Conservation (phyloP, 2,888 invertebrate genomes). For the Epistrophe eligans region DNA sequence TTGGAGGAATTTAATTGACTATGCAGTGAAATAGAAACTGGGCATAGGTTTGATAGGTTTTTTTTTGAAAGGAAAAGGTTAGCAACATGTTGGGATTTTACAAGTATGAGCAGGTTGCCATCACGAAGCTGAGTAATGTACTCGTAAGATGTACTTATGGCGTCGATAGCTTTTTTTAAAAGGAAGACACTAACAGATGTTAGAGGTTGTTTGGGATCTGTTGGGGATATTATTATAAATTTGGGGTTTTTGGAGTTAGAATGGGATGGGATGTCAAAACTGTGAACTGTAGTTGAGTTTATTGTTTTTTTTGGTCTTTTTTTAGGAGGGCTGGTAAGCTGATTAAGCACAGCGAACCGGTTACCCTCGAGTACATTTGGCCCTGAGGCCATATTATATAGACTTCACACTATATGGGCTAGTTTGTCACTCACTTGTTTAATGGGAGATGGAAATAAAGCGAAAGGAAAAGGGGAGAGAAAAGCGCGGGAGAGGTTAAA, state of each 20-base stretch:
- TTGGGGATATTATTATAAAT: neutral
- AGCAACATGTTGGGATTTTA: no score
- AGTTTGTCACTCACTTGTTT: neutral
- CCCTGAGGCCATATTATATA: no score
- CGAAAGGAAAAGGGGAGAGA: no score
- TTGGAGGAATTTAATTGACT: neutral
- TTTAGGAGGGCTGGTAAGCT: no score
- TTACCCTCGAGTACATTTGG: no score
- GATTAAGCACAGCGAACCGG: no score
- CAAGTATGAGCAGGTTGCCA: no score
- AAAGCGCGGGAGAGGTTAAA: no score
- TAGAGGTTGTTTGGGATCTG: neutral
- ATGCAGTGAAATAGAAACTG: constrained; percentile 1
- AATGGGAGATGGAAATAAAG: no score
- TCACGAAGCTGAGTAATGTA: neutral
- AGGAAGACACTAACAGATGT: neutral
- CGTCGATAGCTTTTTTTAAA: neutral
- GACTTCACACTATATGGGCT: neutral
- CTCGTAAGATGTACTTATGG: neutral
- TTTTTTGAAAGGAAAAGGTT: no score
- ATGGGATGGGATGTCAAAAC: neutral
- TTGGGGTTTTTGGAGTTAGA: neutral
- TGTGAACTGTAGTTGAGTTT: no score
- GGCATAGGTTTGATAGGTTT: neutral
- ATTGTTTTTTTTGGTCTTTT: no score